A percentile compares a stretch with the other conserved stretches of the same genome.
Conservation (phyloP, 2,797 vertebrate genomes). For the Trachurus trachurus region DNA sequence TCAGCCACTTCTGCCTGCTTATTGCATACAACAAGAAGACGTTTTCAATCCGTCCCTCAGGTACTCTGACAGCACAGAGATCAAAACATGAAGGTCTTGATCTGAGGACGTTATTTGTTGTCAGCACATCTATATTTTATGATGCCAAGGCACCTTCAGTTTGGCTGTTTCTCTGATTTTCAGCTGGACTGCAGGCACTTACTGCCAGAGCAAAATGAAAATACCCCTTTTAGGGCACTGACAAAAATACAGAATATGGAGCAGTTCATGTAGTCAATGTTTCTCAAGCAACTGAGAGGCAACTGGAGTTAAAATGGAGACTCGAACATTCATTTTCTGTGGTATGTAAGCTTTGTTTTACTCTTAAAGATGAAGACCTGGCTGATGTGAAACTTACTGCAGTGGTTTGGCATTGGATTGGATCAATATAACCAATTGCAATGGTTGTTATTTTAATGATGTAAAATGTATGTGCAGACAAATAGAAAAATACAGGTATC, state of each 20-base stretch:
- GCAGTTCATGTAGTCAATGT: constrained; percentile 21
- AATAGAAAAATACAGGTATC: background rate
- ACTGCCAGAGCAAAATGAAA: constrained; percentile 44
- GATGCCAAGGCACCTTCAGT: constrained; percentile 38
- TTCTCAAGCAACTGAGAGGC: constrained; percentile 11
- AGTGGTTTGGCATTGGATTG: background rate
- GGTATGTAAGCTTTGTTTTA: background rate
- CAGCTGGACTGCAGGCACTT: constrained; percentile 40
- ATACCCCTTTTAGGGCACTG: constrained; percentile 41
- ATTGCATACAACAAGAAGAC: constrained; percentile 11
- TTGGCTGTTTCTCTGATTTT: constrained; percentile 56
- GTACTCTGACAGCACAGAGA: constrained; percentile 27
- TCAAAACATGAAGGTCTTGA: constrained; percentile 39
- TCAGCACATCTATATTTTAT: constrained; percentile 69
- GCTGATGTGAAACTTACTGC: background rate
- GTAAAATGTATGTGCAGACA: constrained; percentile 4
- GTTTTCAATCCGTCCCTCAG: constrained; percentile 31
- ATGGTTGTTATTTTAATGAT: background rate
- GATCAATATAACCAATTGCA: background rate
- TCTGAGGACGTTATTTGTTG: constrained; percentile 55
- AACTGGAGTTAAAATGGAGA: constrained; percentile 29
- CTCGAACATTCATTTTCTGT: background rate
- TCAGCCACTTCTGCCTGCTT: constrained; percentile 3
- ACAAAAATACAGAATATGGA: constrained; percentile 37
- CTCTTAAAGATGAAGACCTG: background rate